These are phyloP conservation scores for Agonopterix heracliana DNA, from an alignment of 2,888 invertebrate species.

Conservation along the genomic window DNA sequence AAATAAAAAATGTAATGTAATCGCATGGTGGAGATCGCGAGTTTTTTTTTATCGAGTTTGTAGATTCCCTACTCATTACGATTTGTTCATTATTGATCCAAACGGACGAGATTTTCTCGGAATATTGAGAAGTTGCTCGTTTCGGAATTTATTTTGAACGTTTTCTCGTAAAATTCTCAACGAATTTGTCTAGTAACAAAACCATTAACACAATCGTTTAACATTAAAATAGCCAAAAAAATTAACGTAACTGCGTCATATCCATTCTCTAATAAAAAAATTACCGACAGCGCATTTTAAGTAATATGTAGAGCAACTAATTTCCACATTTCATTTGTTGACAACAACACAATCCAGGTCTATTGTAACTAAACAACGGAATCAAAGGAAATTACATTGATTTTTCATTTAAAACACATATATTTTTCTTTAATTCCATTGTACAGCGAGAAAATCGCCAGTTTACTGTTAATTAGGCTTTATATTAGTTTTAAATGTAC, in stretches of 20 bases:
- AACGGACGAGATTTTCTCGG: too few species aligned
- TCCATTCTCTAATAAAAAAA: conserved; percentile 45
- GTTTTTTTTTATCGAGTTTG: too few species aligned
- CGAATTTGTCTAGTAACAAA: conserved; percentile 53
- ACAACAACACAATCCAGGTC: conserved; percentile 65
- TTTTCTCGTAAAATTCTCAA: conserved; percentile 20
- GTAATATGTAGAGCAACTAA: conserved; percentile 24
- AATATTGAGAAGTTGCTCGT: neutral
- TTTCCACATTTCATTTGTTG: conserved; percentile 21
- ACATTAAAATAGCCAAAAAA: conserved; percentile 54
- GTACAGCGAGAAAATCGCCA: conserved; percentile 27
- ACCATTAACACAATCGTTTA: conserved; percentile 46
- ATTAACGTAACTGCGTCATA: conserved; percentile 42
- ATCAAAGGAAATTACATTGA: conserved; percentile 26
- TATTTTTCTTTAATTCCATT: conserved; percentile 19
- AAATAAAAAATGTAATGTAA: conserved; percentile 75
- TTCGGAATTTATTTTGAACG: conserved; percentile 5
- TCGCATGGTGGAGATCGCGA: conserved; percentile 43
- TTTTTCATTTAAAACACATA: conserved; percentile 11
- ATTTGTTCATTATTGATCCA: neutral
- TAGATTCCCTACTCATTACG: too few species aligned
- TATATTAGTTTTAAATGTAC: conserved; percentile 53
- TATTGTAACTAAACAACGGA: conserved; percentile 61
- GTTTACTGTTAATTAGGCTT: conserved; percentile 55
- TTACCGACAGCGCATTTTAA: conserved; percentile 56